Conservation (phyloP, 2,113 vertebrate genomes). For the Patagioenas fasciata region DNA sequence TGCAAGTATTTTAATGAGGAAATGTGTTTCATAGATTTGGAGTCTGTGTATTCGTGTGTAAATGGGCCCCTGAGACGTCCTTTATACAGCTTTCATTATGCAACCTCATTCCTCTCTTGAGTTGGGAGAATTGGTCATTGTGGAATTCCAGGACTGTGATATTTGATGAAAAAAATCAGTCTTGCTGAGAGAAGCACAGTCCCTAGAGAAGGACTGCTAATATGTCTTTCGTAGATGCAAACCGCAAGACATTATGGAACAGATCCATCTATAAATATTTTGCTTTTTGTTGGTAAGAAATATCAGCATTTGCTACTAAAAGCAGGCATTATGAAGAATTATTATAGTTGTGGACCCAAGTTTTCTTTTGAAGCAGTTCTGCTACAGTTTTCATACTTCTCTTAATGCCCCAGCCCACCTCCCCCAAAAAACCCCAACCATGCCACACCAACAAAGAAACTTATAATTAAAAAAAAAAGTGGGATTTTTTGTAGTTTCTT, state of each 20-base stretch:
- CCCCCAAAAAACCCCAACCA: accelerated
- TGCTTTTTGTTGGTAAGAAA: background rate
- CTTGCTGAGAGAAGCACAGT: background rate
- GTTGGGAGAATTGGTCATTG: background rate
- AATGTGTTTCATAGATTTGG: background rate
- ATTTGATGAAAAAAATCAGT: background rate
- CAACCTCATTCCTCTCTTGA: background rate
- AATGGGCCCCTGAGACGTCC: background rate
- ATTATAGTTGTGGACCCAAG: background rate
- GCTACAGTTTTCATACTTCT: background rate
- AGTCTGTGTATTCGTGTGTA: background rate
- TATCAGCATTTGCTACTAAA: background rate
- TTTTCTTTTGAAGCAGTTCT: background rate
- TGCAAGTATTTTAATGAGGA: background rate
- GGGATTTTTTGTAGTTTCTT: background rate
- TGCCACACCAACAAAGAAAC: background rate
- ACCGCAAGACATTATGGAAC: background rate
- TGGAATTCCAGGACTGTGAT: background rate
- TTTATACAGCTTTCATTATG: background rate
- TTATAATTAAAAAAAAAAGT: background rate
- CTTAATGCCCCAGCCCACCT: background rate
- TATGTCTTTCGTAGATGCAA: background rate
- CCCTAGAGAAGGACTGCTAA: background rate
- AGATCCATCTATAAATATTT: background rate
- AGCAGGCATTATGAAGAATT: background rate